A percentile compares a stretch with the other conserved stretches of the same genome.
Evolutionary conservation across 53 echinoderm and acorn worm species (phyloP).

Genomic region (Luidia sarsii): DNA sequence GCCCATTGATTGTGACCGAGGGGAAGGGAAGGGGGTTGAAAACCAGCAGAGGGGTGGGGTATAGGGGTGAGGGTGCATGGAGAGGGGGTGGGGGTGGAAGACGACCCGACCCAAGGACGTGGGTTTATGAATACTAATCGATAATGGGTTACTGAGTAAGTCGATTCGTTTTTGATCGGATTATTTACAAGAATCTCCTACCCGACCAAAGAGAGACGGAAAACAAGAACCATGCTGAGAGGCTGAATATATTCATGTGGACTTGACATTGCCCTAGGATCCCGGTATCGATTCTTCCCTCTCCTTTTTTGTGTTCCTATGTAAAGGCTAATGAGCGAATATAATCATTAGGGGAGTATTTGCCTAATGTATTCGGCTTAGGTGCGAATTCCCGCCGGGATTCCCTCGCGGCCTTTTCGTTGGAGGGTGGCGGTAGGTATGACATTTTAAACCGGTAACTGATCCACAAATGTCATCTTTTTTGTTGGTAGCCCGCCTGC

Average conservation of each 20-base stretch:
- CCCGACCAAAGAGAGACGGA: too few species aligned
- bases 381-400: not conserved
- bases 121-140: conserved; percentile 9
- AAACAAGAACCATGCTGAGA: conserved; percentile 1
- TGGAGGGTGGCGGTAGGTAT: not conserved
- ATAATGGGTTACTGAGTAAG: not conserved
- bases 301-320: not conserved
- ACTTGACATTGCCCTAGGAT: conserved; percentile 32
- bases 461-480: conserved; percentile 7
- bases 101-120: too few species aligned
- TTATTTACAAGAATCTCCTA: conserved; percentile 7
- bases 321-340: conserved; percentile 47
- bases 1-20: too few species aligned
- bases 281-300: conserved; percentile 39
- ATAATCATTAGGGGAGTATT: conserved; percentile 29
- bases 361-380: conserved; percentile 17
- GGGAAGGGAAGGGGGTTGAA: too few species aligned
- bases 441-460: not conserved
- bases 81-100: too few species aligned
- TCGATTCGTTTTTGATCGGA: conserved; percentile 15
- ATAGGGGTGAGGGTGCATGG: too few species aligned
- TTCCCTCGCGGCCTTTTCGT: too few species aligned
- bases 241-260: conserved; percentile 35
- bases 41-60: too few species aligned
- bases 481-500: too few species aligned